These are phyloP conservation scores for Pseudomyrmex flavicornis DNA, from an alignment of 1,140 invertebrate species.

Conservation along the genomic window DNA sequence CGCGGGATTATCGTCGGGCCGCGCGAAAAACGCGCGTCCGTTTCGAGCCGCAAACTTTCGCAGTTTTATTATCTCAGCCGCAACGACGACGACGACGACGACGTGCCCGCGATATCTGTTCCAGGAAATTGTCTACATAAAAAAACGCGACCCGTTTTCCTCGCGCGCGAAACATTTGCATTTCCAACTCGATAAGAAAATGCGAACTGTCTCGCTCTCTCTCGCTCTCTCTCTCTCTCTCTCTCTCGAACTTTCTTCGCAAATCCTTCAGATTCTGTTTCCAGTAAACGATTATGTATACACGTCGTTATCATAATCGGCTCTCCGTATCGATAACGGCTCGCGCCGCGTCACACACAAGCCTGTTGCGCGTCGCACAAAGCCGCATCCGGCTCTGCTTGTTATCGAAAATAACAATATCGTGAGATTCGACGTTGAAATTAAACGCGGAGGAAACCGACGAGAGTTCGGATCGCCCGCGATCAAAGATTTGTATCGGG, in stretches of 20 bases:
- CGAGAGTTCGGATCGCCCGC: not conserved
- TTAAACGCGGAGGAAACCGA: not conserved
- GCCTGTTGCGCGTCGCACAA: not conserved
- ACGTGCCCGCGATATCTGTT: too few relatives aligned
- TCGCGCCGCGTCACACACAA: not conserved
- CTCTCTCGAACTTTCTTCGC: too few relatives aligned
- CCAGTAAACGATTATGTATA: not conserved
- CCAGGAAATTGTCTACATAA: too few relatives aligned
- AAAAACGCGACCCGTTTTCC: too few relatives aligned
- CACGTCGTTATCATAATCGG: constrained; percentile 11
- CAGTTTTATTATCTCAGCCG: too few relatives aligned
- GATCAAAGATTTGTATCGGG: too few relatives aligned
- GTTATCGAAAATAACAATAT: constrained; percentile 20
- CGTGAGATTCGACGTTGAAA: not conserved
- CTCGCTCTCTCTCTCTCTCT: not conserved
- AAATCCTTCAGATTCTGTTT: not conserved
- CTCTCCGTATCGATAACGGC: constrained; percentile 16
- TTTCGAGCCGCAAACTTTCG: not conserved
- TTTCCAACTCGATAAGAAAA: too few relatives aligned
- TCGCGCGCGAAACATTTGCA: too few relatives aligned
- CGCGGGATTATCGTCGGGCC: not conserved
- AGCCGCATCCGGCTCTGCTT: too few relatives aligned
- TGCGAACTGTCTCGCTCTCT: not conserved
- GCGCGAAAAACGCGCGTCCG: not conserved
- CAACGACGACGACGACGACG: too few relatives aligned